Percentiles rank a stretch among this genome's conserved stretches.
These are phyloP conservation scores for Pavo muticus DNA, from an alignment of 2,113 vertebrate genomes.

Conservation along the genomic window DNA sequence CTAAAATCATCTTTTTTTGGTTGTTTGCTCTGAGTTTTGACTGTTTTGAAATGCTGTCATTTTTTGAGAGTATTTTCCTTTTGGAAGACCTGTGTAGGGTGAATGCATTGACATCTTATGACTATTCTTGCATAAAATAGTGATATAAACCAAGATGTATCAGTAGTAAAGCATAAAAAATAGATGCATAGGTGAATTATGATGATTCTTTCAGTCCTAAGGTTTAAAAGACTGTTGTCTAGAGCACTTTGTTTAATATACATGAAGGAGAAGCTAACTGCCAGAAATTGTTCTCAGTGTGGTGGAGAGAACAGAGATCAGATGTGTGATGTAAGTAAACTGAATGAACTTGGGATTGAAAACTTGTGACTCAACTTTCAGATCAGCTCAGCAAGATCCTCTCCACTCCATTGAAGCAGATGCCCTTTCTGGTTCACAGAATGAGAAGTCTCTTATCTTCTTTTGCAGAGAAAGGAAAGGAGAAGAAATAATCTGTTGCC, in stretches of 20 bases:
- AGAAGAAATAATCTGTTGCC: background rate
- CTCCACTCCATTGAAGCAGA: background rate
- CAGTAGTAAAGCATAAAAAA: background rate
- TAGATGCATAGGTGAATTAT: background rate
- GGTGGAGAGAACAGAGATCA: background rate
- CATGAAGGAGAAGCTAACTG: background rate
- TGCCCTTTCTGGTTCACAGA: background rate
- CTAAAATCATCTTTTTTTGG: background rate
- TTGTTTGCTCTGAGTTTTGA: background rate
- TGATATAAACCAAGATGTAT: slow-evolving; percentile 39
- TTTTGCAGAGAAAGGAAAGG: background rate
- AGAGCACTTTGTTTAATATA: background rate
- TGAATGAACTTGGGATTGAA: background rate
- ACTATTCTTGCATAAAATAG: slow-evolving; percentile 27
- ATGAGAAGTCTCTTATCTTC: background rate
- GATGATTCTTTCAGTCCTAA: background rate
- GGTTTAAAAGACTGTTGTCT: background rate
- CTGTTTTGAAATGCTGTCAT: background rate
- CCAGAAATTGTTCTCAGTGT: background rate
- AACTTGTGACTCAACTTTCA: background rate
- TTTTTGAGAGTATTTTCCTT: background rate
- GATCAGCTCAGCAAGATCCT: background rate
- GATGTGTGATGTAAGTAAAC: background rate
- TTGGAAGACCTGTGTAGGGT: slow-evolving; percentile 1
- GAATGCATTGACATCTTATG: slow-evolving; percentile 16